Conservation (phyloP, 2,888 invertebrate species). For the Tenthredo notha region DNA sequence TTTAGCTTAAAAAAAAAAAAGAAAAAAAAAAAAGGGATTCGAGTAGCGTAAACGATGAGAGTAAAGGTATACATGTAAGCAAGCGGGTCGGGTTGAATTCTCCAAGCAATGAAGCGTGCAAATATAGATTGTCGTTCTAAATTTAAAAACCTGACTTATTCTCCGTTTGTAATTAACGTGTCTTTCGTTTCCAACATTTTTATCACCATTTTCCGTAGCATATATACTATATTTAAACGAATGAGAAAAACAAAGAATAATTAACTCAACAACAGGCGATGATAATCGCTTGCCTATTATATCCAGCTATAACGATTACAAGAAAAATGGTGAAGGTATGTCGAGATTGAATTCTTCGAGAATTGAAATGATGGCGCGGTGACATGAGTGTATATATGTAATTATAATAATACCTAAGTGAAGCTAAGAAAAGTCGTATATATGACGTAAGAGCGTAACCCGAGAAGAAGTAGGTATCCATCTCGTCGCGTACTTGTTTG, state of each 20-base stretch:
- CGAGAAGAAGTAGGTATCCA: slow-evolving; percentile 25
- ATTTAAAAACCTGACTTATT: not conserved
- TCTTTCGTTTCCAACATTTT: not conserved
- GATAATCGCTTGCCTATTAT: not conserved
- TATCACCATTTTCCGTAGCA: not conserved
- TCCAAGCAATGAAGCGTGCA: slow-evolving; percentile 3
- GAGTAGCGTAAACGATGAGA: not conserved
- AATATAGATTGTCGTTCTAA: not conserved
- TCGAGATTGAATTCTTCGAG: not conserved
- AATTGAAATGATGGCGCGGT: not conserved
- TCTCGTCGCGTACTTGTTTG: slow-evolving; percentile 35
- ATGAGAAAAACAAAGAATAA: not conserved
- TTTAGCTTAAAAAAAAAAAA: too few relatives aligned
- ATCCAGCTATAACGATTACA: not conserved
- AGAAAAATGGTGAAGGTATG: not conserved
- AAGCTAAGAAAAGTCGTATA: slow-evolving; percentile 19
- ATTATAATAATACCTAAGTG: not conserved
- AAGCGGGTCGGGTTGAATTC: not conserved
- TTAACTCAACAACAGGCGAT: not conserved
- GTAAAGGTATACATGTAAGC: not conserved
- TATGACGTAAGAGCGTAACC: slow-evolving; percentile 38
- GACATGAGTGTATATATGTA: not conserved
- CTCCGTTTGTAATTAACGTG: not conserved
- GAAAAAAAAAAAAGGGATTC: too few relatives aligned
- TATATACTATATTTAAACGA: not conserved